Evolutionary conservation across 2,797 vertebrate species (phyloP), one percentile per base, ranked within the genome.

Genomic region (Amphiprion clarkii): DNA sequence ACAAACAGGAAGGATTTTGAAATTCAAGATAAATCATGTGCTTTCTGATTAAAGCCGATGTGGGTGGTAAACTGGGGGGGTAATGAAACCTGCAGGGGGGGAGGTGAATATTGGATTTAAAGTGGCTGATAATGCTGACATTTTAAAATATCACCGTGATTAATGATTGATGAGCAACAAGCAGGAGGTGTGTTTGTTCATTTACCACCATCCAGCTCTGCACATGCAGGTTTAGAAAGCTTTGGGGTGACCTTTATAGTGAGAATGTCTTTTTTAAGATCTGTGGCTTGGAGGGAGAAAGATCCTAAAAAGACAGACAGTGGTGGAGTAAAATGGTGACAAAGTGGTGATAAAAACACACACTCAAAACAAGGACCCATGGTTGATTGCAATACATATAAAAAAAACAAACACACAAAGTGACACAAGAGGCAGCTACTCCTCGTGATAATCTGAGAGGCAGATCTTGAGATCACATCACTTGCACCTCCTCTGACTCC

Each of bases 161-260:
- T 81, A 88, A 90, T 90, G 88, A 91, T 92, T 89, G 86, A 92
- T 89, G 90, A 88, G 86, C 81, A 81, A 78, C 84, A 84, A 81
- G 85, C 85, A 53, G 85, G 77, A 79, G 87, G 84, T 83, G 81
- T 79, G 83, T 85, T 84, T 74, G 53, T 59, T 79, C 77, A 74
- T 74, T 84, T 73, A 71, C 27, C 49, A 54, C 57, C 48, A 46
- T 19, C n/a, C 16, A 36, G 33, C 33, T 36, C 33, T 36, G 33
- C 33, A 36, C 33, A 36, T 36, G 33, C 33, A 36, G 33, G 33
- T 9, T 31, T 10, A 6, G 33, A 10, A 9, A 36, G 33, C 33
- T 36, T 10, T 36, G 33, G 31, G 33, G 7, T 36, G 33, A 36
- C 33, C 33, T 36, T 36, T 36, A 36, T 2, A 36, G 33, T 31